These are phyloP conservation scores for Eumerus sabulonum DNA, from an alignment of 2,888 invertebrate species.

Conservation along the genomic window DNA sequence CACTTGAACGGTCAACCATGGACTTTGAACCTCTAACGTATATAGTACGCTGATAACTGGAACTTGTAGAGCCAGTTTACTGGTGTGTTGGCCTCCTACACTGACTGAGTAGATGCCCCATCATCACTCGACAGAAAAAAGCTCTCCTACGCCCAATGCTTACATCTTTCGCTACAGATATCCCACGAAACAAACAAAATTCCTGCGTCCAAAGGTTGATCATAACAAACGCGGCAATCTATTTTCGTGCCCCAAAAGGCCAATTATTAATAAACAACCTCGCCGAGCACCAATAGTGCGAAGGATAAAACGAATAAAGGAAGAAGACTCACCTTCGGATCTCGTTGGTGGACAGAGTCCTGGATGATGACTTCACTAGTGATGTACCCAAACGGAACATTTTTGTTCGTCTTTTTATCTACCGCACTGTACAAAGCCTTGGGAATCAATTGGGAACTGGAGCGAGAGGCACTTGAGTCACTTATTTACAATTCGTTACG, in stretches of 20 bases:
- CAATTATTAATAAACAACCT: neutral
- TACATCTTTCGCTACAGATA: no score
- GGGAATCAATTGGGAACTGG: conserved; percentile 7
- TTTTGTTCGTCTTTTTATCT: conserved; percentile 17
- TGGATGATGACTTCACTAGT: conserved; percentile 45
- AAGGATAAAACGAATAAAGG: conserved; percentile 8
- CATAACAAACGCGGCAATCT: conserved; percentile 21
- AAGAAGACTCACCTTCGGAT: conserved; percentile 52
- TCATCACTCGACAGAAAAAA: no score
- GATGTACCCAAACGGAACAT: conserved; percentile 58
- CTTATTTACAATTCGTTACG: neutral
- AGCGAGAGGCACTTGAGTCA: neutral
- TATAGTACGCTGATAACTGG: no score
- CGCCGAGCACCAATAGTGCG: neutral
- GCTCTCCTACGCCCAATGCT: no score
- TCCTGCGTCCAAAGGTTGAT: conserved; percentile 31
- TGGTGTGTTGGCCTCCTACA: no score
- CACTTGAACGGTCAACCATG: no score
- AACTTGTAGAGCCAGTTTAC: no score
- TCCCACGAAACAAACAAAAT: neutral
- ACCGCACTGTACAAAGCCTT: neutral
- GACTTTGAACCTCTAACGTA: no score
- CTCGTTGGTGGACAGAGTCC: conserved; percentile 52
- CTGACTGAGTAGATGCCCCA: no score
- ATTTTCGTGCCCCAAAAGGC: conserved; percentile 35